Base-by-base conservation (phyloP, 2,113 vertebrate genomes). In the Acrocephalus kingi region DNA sequence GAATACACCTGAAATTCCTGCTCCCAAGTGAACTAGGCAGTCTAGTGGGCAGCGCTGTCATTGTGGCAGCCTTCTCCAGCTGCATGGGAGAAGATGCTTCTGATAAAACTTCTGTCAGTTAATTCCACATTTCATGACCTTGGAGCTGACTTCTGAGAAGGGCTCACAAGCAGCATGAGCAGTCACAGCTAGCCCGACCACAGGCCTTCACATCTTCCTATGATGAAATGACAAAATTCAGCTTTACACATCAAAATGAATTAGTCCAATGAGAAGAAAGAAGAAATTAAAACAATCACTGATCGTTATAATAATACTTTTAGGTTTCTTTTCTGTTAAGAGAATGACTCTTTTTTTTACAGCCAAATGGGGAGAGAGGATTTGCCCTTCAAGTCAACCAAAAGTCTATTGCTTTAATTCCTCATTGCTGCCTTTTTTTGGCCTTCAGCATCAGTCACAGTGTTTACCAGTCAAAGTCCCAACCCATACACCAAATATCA, bases 401-500 rank as follows among this genome's bases (percentile, higher is more conserved):
- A 72, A 97, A 89, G 90, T 93, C 94, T 96, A 71, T 58, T 90
- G 71, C 74, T 85, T 96, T 96, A 90, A 93, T 92, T 85, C 93
- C 62, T 83, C 74, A 87, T 73, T 96, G 68, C 92, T 96, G 89
- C 72, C 77, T 95, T 92, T 97, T 96, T 96, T 94, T 94, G 83
- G 80, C 92, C 84, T 94, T 97, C 81, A 97, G 88, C 87, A 86
- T 46, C 69, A 94, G 75, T 93, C 92, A 84, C 95, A 85, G 86
- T 97, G 96, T 97, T 97, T 96, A 97, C 96, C 93, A 95, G 83
- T 90, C 68, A 55, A 95, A 89, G 96, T 95, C 89, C 88, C 96
- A 97, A 95, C 92, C 96, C 87, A 96, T 96, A 97, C 94, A 96
- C 88, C 78, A 97, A 96, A 96, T 94, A 92, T 88, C 94, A 97